Conservation (phyloP, 2,888 invertebrate genomes). For the Amblyjoppa proteus region DNA sequence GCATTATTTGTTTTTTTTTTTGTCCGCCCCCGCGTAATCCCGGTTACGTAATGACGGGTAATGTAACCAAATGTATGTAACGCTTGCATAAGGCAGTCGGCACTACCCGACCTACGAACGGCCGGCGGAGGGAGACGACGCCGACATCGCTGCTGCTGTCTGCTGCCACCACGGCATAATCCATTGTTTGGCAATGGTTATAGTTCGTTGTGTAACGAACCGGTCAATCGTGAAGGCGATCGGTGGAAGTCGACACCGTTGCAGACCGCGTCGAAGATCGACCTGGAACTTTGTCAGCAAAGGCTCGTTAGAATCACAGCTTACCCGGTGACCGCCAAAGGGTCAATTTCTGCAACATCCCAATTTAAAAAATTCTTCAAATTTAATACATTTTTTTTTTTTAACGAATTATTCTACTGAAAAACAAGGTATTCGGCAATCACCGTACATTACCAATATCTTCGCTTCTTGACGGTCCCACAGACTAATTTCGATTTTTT, state of each 20-base stretch:
- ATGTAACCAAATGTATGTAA: conserved; percentile 84
- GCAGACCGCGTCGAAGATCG: conserved; percentile 19
- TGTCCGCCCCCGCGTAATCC: conserved; percentile 79
- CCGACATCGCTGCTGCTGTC: conserved; percentile 59
- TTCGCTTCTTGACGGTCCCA: too few relatives aligned
- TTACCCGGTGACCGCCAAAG: too few relatives aligned
- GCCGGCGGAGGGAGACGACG: conserved; percentile 28
- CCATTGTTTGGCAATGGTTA: conserved; percentile 83
- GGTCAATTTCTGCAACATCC: too few relatives aligned
- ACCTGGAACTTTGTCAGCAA: conserved; percentile 6
- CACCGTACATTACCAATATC: too few relatives aligned
- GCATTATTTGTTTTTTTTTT: conserved; percentile 44
- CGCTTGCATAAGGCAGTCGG: conserved; percentile 81
- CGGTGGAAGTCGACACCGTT: conserved; percentile 50
- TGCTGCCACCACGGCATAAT: conserved; percentile 76
- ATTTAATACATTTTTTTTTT: too few relatives aligned
- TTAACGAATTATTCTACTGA: too few relatives aligned
- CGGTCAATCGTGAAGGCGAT: conserved; percentile 77
- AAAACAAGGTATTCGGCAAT: too few relatives aligned
- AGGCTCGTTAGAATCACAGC: neutral
- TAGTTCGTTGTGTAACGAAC: conserved; percentile 79
- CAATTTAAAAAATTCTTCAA: too few relatives aligned
- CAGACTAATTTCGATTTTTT: too few relatives aligned
- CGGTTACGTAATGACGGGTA: conserved; percentile 81
- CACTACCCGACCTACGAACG: conserved; percentile 73